These are phyloP conservation scores for Ormyrus thymus DNA, from an alignment of 2,888 invertebrate species.

Conservation along the genomic window DNA sequence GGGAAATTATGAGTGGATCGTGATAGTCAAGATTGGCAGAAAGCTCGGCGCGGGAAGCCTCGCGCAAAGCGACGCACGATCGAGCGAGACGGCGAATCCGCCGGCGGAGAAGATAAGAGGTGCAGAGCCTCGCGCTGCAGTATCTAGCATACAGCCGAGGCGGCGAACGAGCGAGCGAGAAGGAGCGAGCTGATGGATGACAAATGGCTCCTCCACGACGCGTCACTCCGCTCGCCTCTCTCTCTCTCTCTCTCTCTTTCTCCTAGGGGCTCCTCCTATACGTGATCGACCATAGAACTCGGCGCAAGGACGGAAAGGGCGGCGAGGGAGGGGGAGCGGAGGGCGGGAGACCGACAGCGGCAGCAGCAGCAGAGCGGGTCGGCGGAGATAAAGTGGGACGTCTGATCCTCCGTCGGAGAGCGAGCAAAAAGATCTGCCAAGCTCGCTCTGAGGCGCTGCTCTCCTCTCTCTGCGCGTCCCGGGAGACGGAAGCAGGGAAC, in stretches of 20 bases:
- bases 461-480: conserved; percentile 60
- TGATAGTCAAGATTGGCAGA: conserved; percentile 9
- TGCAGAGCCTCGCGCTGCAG: conserved; percentile 53
- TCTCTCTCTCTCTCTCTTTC: too few species aligned
- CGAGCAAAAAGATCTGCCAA: conserved; percentile 72
- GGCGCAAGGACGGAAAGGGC: conserved; percentile 39
- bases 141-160: conserved; percentile 19
- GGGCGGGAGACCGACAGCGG: conserved; percentile 59
- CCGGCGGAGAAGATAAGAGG: conserved; percentile 37
- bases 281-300: conserved; percentile 71
- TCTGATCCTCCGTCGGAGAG: conserved; percentile 74
- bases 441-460: conserved; percentile 52
- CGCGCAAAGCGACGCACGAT: not conserved
- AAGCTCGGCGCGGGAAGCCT: not conserved
- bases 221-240: conserved; percentile 76
- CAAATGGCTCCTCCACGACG: conserved; percentile 76
- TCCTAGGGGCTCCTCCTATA: conserved; percentile 72
- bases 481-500: conserved; percentile 71
- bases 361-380: conserved; percentile 72
- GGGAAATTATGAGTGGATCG: conserved; percentile 46
- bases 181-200: conserved; percentile 65
- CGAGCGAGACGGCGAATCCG: not conserved
- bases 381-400: conserved; percentile 76
- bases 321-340: conserved; percentile 52
- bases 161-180: conserved; percentile 36